Evolutionary conservation across 2,113 vertebrate species (phyloP).

Genomic region (Reinhardtius hippoglossoides): DNA sequence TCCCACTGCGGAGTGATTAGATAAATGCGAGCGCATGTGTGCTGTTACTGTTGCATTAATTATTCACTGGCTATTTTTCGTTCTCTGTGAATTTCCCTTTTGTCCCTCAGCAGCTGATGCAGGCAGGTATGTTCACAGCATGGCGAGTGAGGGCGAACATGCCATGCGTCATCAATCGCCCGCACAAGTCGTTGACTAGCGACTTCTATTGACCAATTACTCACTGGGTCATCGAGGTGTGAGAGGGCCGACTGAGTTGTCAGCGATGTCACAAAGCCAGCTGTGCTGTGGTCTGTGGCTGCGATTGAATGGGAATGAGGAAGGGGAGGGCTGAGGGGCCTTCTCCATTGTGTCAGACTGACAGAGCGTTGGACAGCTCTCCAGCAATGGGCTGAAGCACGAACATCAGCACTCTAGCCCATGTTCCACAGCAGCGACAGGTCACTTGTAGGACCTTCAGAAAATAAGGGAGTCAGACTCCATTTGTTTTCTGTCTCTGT

Average conservation of each 20-base stretch:
- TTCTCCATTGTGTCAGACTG: constrained; percentile 57
- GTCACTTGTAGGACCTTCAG: constrained; percentile 68
- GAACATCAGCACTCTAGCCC: constrained; percentile 28
- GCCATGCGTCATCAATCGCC: background rate
- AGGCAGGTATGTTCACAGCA: constrained; percentile 23
- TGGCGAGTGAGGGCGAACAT: background rate
- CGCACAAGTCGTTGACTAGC: constrained; percentile 36
- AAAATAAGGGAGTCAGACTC: constrained; percentile 74
- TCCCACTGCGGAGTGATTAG: constrained; percentile 59
- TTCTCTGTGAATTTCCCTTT: constrained; percentile 42
- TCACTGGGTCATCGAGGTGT: constrained; percentile 44
- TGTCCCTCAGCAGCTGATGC: constrained; percentile 16
- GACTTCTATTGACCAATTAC: constrained; percentile 66
- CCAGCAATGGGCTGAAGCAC: background rate
- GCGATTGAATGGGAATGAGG: constrained; percentile 24
- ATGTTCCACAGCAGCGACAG: constrained; percentile 32
- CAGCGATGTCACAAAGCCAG: constrained; percentile 42
- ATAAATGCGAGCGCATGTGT: constrained; percentile 61
- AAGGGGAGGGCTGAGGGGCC: background rate
- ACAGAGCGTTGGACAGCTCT: constrained; percentile 52
- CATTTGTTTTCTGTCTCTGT: constrained; percentile 72
- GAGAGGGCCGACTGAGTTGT: constrained; percentile 61
- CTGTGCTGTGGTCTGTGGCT: constrained; percentile 23
- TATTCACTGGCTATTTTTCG: constrained; percentile 62
- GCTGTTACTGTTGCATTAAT: constrained; percentile 63